Percentiles rank a stretch among this genome's conserved stretches.
Evolutionary conservation across 2,797 vertebrate species (phyloP).

Genomic region (Diplodus sargus): DNA sequence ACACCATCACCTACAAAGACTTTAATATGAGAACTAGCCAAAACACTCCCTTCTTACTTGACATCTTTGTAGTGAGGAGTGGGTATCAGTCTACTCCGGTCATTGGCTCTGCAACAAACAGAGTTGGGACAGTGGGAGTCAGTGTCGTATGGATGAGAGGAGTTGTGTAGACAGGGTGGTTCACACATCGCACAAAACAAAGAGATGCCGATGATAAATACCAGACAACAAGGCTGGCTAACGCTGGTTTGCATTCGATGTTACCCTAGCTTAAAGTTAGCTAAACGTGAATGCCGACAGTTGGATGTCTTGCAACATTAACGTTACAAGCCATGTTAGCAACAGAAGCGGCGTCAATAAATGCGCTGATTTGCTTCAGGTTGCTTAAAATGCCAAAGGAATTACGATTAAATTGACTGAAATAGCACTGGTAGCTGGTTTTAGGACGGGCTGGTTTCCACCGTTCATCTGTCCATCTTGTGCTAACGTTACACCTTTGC

Average conservation of each 20-base stretch:
- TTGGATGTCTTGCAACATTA: background rate
- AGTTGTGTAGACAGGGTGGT: background rate
- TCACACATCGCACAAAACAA: conserved; percentile 42
- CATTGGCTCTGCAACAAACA: conserved; percentile 75
- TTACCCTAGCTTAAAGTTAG: conserved; percentile 25
- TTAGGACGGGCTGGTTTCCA: background rate
- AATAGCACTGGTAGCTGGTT: background rate
- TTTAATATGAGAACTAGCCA: background rate
- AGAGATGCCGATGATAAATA: conserved; percentile 23
- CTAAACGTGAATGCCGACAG: background rate
- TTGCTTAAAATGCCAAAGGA: background rate
- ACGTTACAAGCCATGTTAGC: background rate
- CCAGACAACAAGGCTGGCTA: conserved; percentile 7
- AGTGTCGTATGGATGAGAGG: background rate
- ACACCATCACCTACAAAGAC: background rate
- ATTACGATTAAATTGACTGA: background rate
- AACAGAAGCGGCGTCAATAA: background rate
- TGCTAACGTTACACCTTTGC: background rate
- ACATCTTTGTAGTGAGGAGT: conserved; percentile 89
- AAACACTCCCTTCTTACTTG: conserved; percentile 89
- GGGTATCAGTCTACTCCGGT: conserved; percentile 71
- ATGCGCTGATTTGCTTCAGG: too few species aligned
- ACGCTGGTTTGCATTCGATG: conserved; percentile 8
- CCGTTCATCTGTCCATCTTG: background rate
- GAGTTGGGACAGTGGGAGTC: background rate